Percentiles rank a stretch among this genome's conserved stretches.
Conservation (phyloP, 1,140 invertebrate genomes). For the Drosophila trapezifrons region DNA sequence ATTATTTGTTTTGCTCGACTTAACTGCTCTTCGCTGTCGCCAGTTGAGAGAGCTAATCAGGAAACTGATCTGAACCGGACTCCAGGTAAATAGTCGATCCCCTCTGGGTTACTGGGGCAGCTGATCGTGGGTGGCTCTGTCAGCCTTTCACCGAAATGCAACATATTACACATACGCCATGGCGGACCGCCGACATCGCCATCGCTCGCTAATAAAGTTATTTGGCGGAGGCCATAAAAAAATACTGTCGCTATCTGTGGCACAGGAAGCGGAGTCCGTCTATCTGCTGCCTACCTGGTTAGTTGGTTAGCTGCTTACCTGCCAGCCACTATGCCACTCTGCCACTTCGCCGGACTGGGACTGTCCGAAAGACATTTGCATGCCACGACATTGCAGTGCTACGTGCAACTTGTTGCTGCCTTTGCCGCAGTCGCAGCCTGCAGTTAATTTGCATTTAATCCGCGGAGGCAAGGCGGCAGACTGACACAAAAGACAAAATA, state of each 20-base stretch:
- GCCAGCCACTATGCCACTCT: conserved; percentile 35
- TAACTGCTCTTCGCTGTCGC: conserved; percentile 6
- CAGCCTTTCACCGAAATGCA: conserved; percentile 68
- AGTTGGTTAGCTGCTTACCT: conserved; percentile 25
- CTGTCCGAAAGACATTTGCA: conserved; percentile 56
- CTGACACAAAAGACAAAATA: conserved; percentile 42
- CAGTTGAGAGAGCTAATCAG: conserved; percentile 10
- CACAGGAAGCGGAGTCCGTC: conserved; percentile 64
- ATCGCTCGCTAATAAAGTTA: conserved; percentile 75
- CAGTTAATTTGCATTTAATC: conserved; percentile 82
- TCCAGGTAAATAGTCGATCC: conserved; percentile 6
- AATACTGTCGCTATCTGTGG: conserved; percentile 72
- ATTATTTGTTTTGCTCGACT: conserved; percentile 6
- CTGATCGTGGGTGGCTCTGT: conserved; percentile 69
- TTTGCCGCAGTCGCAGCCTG: conserved; percentile 58
- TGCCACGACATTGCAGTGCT: conserved; percentile 56
- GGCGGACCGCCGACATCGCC: conserved; percentile 26
- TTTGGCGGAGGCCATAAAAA: conserved; percentile 69
- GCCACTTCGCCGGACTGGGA: conserved; percentile 18
- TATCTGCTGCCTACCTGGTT: conserved; percentile 36
- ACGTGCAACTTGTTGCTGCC: conserved; percentile 78
- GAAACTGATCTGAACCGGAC: conserved; percentile 32
- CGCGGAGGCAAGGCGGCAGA: conserved; percentile 31
- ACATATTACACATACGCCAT: conserved; percentile 51
- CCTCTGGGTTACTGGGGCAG: conserved; percentile 82